These are phyloP conservation scores for Drosophila leontia DNA, from an alignment of 1,140 invertebrate species.

Conservation along the genomic window DNA sequence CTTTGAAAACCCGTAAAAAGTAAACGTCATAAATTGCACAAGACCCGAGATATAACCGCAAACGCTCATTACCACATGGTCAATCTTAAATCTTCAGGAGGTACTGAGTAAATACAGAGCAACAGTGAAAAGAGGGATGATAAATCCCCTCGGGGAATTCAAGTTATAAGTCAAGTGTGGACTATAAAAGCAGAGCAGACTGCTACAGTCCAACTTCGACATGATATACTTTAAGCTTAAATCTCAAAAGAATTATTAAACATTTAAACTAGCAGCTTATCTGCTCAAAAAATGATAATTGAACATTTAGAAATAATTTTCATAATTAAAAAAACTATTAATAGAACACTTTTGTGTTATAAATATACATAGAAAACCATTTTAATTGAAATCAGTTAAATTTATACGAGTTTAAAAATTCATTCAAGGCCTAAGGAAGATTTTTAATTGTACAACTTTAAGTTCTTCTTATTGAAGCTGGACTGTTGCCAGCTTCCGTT, in stretches of 20 bases:
- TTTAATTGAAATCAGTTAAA: not conserved
- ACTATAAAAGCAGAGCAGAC: constrained; percentile 33
- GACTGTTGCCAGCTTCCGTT: constrained; percentile 31
- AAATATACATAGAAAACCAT: not conserved
- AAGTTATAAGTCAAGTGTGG: constrained; percentile 61
- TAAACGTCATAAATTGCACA: constrained; percentile 65
- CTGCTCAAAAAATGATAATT: not conserved
- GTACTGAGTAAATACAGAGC: constrained; percentile 16
- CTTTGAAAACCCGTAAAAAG: constrained; percentile 42
- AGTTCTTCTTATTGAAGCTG: not conserved
- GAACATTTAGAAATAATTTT: not conserved
- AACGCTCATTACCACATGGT: constrained; percentile 58
- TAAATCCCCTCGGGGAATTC: constrained; percentile 41
- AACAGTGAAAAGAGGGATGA: constrained; percentile 27
- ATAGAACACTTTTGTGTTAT: not conserved
- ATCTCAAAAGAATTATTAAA: not conserved
- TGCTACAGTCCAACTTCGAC: constrained; percentile 8
- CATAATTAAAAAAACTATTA: too few species aligned
- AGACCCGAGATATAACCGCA: constrained; percentile 39
- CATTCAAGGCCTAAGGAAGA: not conserved
- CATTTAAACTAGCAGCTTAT: not conserved
- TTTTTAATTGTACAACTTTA: not conserved
- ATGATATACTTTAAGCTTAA: not conserved
- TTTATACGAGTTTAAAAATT: not conserved
- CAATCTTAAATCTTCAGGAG: constrained; percentile 24